These are phyloP conservation scores for Myiotriccus ornatus DNA, from an alignment of 2,797 vertebrate species.

Conservation along the genomic window DNA sequence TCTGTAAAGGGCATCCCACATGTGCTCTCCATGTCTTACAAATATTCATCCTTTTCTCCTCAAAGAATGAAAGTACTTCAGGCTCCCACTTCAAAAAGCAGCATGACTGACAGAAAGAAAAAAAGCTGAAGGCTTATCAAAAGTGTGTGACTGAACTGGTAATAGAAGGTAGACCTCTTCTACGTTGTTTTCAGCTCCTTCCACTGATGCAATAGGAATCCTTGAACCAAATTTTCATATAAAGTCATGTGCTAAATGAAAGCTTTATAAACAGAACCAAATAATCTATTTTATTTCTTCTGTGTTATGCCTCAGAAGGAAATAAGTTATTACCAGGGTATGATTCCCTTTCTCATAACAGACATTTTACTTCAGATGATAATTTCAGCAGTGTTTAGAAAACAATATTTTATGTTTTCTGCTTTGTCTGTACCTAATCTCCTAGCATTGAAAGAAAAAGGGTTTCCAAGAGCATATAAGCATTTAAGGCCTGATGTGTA, in stretches of 20 bases:
- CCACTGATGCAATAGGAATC: background rate
- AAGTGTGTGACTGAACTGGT: background rate
- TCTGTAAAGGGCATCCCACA: background rate
- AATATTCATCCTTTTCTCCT: background rate
- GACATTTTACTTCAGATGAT: background rate
- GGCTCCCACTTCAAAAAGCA: background rate
- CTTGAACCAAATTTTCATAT: background rate
- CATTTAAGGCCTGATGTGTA: background rate
- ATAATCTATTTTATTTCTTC: background rate
- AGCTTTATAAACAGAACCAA: background rate
- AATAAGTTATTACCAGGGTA: background rate
- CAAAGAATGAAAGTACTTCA: background rate
- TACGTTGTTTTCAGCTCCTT: background rate
- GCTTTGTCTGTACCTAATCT: background rate
- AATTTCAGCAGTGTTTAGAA: background rate
- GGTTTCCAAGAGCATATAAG: background rate
- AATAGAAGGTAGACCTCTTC: background rate
- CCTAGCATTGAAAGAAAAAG: background rate
- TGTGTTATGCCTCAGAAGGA: background rate
- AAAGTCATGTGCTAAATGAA: background rate
- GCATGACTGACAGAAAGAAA: background rate
- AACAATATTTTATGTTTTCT: background rate
- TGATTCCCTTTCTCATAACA: background rate
- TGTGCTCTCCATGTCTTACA: background rate
- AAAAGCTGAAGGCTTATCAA: background rate